Conservation (phyloP, 2,113 vertebrate species). For the Callospermophilus lateralis region DNA sequence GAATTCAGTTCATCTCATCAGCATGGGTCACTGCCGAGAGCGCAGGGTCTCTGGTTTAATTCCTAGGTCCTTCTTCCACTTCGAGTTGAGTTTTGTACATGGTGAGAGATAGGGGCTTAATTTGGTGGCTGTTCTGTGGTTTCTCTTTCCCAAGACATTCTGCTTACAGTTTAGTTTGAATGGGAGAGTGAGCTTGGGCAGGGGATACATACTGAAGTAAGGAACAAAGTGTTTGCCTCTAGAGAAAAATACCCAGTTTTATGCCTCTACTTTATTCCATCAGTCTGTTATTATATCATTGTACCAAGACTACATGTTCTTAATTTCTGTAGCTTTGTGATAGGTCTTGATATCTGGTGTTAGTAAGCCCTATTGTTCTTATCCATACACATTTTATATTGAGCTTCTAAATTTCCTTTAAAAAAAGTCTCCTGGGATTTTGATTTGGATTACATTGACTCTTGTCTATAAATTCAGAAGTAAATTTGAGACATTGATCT, state of each 20-base stretch:
- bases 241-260: conserved; percentile 1
- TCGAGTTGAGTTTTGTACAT: too few relatives aligned
- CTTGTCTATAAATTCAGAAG: not conserved
- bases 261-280: not conserved
- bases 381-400: not conserved
- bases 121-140: not conserved
- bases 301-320: not conserved
- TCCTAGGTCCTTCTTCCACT: too few relatives aligned
- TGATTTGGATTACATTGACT: not conserved
- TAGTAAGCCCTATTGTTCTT: not conserved
- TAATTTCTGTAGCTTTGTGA: not conserved
- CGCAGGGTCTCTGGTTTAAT: too few relatives aligned
- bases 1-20: too few relatives aligned
- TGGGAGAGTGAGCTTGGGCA: not conserved
- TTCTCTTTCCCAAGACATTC: not conserved
- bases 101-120: too few relatives aligned
- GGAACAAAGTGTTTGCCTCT: not conserved
- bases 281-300: not conserved
- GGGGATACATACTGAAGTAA: not conserved
- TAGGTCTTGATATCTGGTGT: not conserved
- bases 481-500: conserved; percentile 38
- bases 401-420: conserved; percentile 17
- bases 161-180: not conserved
- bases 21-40: too few relatives aligned
- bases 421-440: not conserved